Base-by-base conservation (phyloP, 2,888 invertebrate genomes). In the Pyrrhosoma nymphula region DNA sequence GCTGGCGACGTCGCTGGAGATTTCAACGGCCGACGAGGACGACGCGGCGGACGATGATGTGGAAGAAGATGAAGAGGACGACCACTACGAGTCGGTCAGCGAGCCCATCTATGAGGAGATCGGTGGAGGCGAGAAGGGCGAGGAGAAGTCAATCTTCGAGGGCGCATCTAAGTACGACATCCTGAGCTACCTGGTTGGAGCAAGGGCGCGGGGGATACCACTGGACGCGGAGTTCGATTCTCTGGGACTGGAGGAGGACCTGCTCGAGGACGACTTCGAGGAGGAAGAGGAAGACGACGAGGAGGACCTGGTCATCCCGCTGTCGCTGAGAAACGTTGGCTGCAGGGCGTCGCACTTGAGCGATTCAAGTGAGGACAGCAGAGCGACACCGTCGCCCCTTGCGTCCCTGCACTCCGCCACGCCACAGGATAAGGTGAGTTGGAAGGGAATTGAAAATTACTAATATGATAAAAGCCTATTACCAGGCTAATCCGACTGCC, bases 101-200 rank as follows among this genome's bases (percentile, higher is more conserved):
- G 97, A 97, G 95, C 97, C 97, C 2, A 97, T 97, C 95, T 97
- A 97, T 96, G 97, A 97, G 95, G 97, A 97, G 96, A 97, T 97
- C 56, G 96, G 96, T 3, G 47, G 95, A 90, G 56, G 91, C 35
- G 90, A 95, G 14, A 75, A 95, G 88, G 47, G 88, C 26, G 95
- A 95, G 35, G 95, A 96, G 82, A 96, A 96, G 95, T 96, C 96
- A 69, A 96, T 97, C 96, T 98, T 98, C 97, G 98, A 98, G 97
- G 98, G 98, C 95, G 98, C 98, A 95, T 98, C 99, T 26, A 99
- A 99, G 97, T 99, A 99, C 96, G 99, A 99, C 96, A 98, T 99
- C 96, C 97, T 99, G 95, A 99, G 98, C 95, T 99, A 99, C 96
- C 97, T 99, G 96, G 99, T 99, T 95, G 99, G 99, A 97, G 98